Percentiles rank a stretch among this genome's conserved stretches.
phyloP scores from a whole-genome alignment of 2,113 vertebrate species.

The Paedocypris sp. region DNA sequence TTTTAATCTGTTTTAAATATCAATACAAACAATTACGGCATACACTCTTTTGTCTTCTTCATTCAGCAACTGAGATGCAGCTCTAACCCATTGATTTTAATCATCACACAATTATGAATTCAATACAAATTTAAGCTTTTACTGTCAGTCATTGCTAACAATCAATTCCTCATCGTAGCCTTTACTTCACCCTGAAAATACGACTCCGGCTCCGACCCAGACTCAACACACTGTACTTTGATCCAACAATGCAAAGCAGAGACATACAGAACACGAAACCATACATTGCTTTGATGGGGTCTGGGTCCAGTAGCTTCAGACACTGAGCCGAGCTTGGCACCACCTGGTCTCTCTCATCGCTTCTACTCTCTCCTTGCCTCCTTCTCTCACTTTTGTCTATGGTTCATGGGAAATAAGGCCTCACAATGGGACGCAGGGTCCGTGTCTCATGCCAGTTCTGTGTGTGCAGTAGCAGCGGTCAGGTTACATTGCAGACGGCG shows the following conservation, averaged over 20 bases:
- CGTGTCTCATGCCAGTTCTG: conserved; percentile 36
- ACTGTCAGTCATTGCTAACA: too few species aligned
- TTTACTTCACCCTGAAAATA: too few species aligned
- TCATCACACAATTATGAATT: too few species aligned
- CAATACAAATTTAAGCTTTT: too few species aligned
- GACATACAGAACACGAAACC: not conserved
- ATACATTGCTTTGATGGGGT: conserved; percentile 13
- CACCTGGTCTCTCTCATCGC: conserved; percentile 3
- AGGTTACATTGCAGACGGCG: conserved; percentile 32
- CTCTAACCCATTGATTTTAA: too few species aligned
- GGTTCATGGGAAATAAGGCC: conserved; percentile 33
- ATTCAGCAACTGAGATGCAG: too few species aligned
- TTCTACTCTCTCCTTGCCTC: conserved; percentile 14
- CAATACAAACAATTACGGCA: too few species aligned
- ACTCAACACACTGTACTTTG: not conserved
- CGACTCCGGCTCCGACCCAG: not conserved
- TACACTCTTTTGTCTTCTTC: too few species aligned
- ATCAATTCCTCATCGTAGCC: too few species aligned
- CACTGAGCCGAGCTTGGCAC: conserved; percentile 14
- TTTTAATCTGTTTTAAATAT: too few species aligned
- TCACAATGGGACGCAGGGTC: conserved; percentile 25
- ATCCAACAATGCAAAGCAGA: not conserved
- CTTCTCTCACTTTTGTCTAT: conserved; percentile 17
- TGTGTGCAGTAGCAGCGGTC: conserved; percentile 30
- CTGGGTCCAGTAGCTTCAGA: conserved; percentile 6